phyloP scores from a whole-genome alignment of 2,888 invertebrate genomes.

The Epistrophe eligans region DNA sequence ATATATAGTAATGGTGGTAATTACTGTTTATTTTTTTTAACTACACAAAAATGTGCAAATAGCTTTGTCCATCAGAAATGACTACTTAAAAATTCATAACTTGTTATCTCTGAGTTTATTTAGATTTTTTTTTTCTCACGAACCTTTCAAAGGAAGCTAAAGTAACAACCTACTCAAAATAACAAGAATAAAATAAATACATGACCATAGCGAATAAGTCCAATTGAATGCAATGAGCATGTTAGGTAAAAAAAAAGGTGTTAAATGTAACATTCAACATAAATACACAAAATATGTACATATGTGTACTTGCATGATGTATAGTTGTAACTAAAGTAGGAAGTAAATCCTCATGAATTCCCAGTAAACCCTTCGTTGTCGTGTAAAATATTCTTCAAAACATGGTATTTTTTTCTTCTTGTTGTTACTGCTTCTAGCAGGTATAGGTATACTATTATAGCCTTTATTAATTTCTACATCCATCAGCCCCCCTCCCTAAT shows the following conservation, averaged over 20 bases:
- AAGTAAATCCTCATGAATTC: slow-evolving; percentile 38
- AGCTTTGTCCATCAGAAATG: slow-evolving; percentile 9
- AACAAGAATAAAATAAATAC: not conserved
- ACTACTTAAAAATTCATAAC: slow-evolving; percentile 2
- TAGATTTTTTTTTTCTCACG: not conserved
- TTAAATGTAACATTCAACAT: slow-evolving; percentile 35
- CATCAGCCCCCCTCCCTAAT: not conserved
- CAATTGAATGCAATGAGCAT: slow-evolving; percentile 20
- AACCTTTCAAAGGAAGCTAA: slow-evolving; percentile 12
- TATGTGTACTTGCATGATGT: not conserved
- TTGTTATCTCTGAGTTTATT: not conserved
- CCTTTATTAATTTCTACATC: slow-evolving; percentile 30
- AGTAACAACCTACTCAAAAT: not conserved
- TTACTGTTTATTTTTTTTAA: not conserved
- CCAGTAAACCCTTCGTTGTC: slow-evolving; percentile 30
- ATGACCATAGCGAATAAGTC: not conserved
- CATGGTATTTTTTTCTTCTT: slow-evolving; percentile 4
- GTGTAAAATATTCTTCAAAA: slow-evolving; percentile 6
- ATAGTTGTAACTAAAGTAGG: not conserved
- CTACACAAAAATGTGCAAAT: slow-evolving; percentile 1
- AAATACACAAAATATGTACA: slow-evolving; percentile 6
- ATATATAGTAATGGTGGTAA: slow-evolving; percentile 1
- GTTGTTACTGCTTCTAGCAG: not conserved
- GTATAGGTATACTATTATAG: too few relatives aligned
- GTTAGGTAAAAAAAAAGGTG: slow-evolving; percentile 15